Evolutionary conservation across 2,888 invertebrate genomes (phyloP), one percentile per base, ranked within the genome.

Genomic region (Iphiclides podalirius): DNA sequence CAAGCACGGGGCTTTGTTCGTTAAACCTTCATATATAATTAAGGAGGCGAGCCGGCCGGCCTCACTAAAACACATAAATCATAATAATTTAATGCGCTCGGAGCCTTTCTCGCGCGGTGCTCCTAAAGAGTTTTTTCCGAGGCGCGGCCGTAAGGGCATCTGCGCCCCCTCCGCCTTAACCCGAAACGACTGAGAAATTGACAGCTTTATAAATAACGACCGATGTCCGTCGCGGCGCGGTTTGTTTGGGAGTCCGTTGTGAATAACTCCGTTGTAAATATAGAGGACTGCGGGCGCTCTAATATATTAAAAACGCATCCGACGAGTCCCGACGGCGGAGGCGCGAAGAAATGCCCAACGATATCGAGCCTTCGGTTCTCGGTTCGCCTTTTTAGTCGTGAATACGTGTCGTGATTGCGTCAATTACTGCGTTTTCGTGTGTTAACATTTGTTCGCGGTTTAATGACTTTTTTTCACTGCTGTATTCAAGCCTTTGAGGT

Each of bases 1-100:
- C 61, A n/a, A 17, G 65, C 69, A 60, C 66, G 66, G 62, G 53
- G 66, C 65, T 77, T 73, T 75, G 81, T 83, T 77, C 82, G 81
- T 81, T 79, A 79, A 78, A 68, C 70, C 76, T 68, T 73, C 74
- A 74, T 73, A 72, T 81, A 79, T 86, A 85, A 86, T 86, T 84
- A 86, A 75, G 76, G 78, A 75, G 77, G 74, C 69, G 72, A 74
- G 61, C 61, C 61, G 54, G 45, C 63, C 63, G 65, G 61, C 69
- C 71, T 67, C 72, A 76, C 79, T 79, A 81, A 85, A 81, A 81
- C 74, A 81, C 81, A 86, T 87, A 87, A 87, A 87, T 87, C 86
- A 87, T 84, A 83, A 85, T 84, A 85, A 84, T 85, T 85, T 87
- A 85, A 84, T 79, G 80, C 82, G 70, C 70, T 64, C 58, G 66